Percentiles rank a stretch among this genome's conserved stretches.
Conservation (phyloP, 2,888 invertebrate genomes). For the Calliopum simillimum region DNA sequence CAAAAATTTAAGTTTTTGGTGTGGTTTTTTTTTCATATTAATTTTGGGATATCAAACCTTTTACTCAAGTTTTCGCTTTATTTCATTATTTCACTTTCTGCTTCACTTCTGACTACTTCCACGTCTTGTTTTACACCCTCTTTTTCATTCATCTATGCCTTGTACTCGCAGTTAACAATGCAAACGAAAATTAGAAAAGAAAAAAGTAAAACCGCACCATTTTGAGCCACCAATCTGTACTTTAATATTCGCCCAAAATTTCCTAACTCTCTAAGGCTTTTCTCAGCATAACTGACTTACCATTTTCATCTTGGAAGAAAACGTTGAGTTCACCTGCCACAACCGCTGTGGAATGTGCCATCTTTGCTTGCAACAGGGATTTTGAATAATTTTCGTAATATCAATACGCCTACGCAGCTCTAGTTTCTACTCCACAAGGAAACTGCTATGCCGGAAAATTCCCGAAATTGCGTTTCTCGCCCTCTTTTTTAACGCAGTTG, state of each 20-base stretch:
- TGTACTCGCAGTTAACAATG: constrained; percentile 6
- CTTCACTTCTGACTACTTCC: constrained; percentile 2
- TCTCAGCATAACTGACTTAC: constrained; percentile 52
- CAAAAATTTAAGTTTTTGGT: too few species aligned
- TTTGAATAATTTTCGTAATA: too few species aligned
- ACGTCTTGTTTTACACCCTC: constrained; percentile 4
- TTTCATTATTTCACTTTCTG: constrained; percentile 6
- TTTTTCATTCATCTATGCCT: not conserved
- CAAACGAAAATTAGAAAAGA: constrained; percentile 10
- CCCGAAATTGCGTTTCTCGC: too few species aligned
- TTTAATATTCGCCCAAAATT: constrained; percentile 18
- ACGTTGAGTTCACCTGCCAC: constrained; percentile 63
- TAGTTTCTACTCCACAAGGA: too few species aligned
- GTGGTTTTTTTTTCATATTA: not conserved
- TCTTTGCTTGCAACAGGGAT: constrained; percentile 46
- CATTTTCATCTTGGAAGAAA: constrained; percentile 65
- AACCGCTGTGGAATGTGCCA: constrained; percentile 59
- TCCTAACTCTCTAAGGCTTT: not conserved
- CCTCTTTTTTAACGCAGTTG: too few species aligned
- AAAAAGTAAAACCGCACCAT: not conserved
- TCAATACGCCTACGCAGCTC: too few species aligned
- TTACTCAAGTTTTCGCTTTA: not conserved
- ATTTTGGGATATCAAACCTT: not conserved
- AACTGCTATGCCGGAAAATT: too few species aligned
- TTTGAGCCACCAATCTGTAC: not conserved